Evolutionary conservation across 2,888 invertebrate species (phyloP), one percentile per base, ranked within the genome.

Genomic region (Sicus ferrugineus): DNA sequence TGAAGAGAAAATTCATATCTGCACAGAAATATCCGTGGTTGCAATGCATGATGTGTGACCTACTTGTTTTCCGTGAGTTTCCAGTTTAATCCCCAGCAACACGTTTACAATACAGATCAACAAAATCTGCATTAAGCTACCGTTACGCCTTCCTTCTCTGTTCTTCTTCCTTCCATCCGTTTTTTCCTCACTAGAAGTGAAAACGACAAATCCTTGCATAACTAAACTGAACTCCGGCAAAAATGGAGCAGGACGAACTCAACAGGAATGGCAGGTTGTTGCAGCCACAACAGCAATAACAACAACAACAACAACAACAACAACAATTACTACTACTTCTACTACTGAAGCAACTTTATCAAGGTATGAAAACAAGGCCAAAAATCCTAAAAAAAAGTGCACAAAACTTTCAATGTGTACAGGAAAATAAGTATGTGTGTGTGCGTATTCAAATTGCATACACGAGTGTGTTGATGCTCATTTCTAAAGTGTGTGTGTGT

Each of bases 131-230:
- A 7, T 34, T 1, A 34, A 1, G 34, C 5, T 42, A n/a, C 42
- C 14, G 16, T 16, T n/a, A 1, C 9, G 14, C 42, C 9, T 2
- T 9, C 16, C 1, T 16, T 14, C 16, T 16, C n/a, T 16, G 16
- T 42, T 42, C 9, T n/a, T 9, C 11, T 9, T 9, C 42, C 16
- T 42, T 16, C 2, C 14, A n/a, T 42, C 42, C 16, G 38, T 42
- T 42, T 9, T n/a, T 16, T 9, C 16, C 42, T 42, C n/a, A 14
- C 42, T 14, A n/a, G 42, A 14, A 34, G 14, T 48, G 63, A 30
- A 63, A 48, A 63, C 63, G 30, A 63, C 46, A 7, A 14, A 14
- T 63, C 26, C 63, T 48, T 63, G 59, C 42, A 63, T 63, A 30
- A 30, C 48, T 63, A 63, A 63, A 50, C 63, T 30, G 14, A 63